Conservation (phyloP, 2,113 vertebrate species). For the Kryptolebias marmoratus region DNA sequence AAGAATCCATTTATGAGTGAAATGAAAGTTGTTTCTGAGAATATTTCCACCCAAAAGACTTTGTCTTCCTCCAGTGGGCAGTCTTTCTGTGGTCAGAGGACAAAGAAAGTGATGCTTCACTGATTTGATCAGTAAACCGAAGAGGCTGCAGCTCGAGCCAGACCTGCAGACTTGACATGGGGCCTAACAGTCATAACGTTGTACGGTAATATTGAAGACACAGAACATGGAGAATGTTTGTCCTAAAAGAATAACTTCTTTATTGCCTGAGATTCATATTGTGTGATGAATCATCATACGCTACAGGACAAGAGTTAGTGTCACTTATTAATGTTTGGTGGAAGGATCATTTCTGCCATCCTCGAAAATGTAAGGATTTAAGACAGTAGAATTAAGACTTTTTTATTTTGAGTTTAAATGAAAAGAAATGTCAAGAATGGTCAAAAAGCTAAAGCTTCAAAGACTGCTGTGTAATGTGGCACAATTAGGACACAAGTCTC, state of each 20-base stretch:
- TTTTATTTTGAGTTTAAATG: not conserved
- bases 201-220: conserved; percentile 61
- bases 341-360: not conserved
- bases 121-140: conserved; percentile 73
- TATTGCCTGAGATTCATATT: conserved; percentile 47
- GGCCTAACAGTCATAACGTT: conserved; percentile 47
- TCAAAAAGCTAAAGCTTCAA: not conserved
- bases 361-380: conserved; percentile 9
- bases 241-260: conserved; percentile 49
- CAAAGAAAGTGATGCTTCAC: conserved; percentile 59
- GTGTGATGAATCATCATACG: conserved; percentile 39
- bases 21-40: conserved; percentile 33
- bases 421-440: conserved; percentile 14
- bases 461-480: not conserved
- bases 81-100: conserved; percentile 55
- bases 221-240: conserved; percentile 37
- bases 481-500: not conserved
- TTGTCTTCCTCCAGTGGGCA: conserved; percentile 52
- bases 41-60: conserved; percentile 60
- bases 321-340: not conserved
- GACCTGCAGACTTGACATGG: conserved; percentile 47
- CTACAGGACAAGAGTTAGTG: conserved; percentile 15
- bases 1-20: conserved; percentile 26
- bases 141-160: conserved; percentile 56
- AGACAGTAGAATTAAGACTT: not conserved